Evolutionary conservation across 2,888 invertebrate species (phyloP).

Genomic region (Orthosia gracilis): DNA sequence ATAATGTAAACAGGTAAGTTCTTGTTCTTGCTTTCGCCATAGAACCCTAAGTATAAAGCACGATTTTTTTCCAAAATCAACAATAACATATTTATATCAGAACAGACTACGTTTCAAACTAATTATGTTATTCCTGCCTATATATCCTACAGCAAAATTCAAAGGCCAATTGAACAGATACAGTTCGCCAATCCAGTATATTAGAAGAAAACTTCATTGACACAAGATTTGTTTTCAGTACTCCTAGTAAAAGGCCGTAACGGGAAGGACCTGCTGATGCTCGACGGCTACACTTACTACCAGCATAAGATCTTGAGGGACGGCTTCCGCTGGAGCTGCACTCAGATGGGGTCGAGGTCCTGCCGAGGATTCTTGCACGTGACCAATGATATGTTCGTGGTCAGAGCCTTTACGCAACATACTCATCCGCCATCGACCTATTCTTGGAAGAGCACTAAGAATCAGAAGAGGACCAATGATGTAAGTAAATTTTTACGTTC

Average conservation of each 20-base stretch:
- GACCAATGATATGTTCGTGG: conserved; percentile 83
- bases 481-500: conserved; percentile 55
- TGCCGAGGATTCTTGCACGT: conserved; percentile 87
- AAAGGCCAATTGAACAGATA: neutral
- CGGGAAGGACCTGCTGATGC: conserved; percentile 85
- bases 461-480: conserved; percentile 62
- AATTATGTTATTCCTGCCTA: neutral
- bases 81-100: neutral
- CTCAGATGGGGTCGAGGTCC: conserved; percentile 88
- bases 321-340: conserved; percentile 88
- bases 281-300: conserved; percentile 88
- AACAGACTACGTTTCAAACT: neutral
- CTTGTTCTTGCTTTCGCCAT: neutral
- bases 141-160: neutral
- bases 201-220: conserved; percentile 39
- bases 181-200: neutral
- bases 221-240: conserved; percentile 77
- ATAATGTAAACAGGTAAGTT: conserved; percentile 27
- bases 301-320: conserved; percentile 86
- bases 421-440: conserved; percentile 86
- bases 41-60: neutral
- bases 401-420: conserved; percentile 84
- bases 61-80: neutral
- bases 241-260: conserved; percentile 86
- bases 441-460: conserved; percentile 78